Percentiles rank a stretch among this genome's conserved stretches.
These are phyloP conservation scores for Corythoichthys haematopterus DNA, from an alignment of 2,113 vertebrate genomes.

Conservation along the genomic window DNA sequence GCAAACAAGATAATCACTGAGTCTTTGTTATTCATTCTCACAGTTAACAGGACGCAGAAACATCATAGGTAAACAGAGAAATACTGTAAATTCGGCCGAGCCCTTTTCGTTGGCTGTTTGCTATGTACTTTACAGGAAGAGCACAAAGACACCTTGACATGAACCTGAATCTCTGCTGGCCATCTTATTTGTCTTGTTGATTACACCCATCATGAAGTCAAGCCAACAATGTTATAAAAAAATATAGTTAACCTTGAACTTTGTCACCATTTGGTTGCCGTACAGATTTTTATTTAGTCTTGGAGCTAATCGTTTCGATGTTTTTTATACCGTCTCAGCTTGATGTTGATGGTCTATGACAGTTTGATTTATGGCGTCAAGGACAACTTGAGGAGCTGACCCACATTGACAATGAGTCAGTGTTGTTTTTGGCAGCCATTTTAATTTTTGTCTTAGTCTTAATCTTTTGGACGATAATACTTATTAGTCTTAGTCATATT, in stretches of 20 bases:
- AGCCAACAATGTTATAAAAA: neutral
- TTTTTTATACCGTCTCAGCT: slow-evolving; percentile 1
- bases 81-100: slow-evolving; percentile 3
- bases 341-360: slow-evolving; percentile 27
- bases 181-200: neutral
- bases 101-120: slow-evolving; percentile 20
- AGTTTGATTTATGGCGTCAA: slow-evolving; percentile 14
- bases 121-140: slow-evolving; percentile 5
- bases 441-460: too few relatives aligned
- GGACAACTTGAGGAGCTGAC: neutral
- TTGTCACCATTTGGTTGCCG: neutral
- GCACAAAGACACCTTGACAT: neutral
- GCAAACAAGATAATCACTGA: too few relatives aligned
- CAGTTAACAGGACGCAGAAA: slow-evolving; percentile 4
- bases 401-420: slow-evolving; percentile 9
- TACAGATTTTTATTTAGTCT: neutral
- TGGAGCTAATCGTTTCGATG: neutral
- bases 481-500: too few relatives aligned
- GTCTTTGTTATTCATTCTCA: slow-evolving; percentile 14
- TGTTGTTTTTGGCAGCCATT: too few relatives aligned
- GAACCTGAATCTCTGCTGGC: slow-evolving; percentile 1
- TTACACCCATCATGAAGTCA: neutral
- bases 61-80: slow-evolving; percentile 24
- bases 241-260: slow-evolving; percentile 1
- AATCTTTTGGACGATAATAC: too few relatives aligned